phyloP scores from a whole-genome alignment of 1,140 invertebrate species.

The Stenopsyche tienmushanensis region DNA sequence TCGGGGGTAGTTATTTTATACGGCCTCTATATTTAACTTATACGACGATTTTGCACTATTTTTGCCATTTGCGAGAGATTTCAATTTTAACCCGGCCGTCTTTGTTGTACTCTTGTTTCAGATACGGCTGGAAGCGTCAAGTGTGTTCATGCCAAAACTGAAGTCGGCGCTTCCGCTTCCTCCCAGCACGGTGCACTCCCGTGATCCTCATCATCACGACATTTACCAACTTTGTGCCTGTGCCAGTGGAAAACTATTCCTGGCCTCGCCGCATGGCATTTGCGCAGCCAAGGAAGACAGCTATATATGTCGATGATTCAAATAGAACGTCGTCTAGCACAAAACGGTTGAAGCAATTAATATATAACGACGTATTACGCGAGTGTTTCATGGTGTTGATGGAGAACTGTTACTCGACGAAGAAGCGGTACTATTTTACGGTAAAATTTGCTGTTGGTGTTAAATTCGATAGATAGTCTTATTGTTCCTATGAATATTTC shows the following conservation, averaged over 20 bases:
- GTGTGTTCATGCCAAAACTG: constrained; percentile 71
- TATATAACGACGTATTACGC: too few relatives aligned
- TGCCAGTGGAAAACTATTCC: constrained; percentile 84
- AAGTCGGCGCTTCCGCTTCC: constrained; percentile 62
- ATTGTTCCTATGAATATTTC: too few relatives aligned
- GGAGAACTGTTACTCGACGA: not conserved
- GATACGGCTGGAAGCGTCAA: constrained; percentile 63
- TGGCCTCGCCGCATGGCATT: constrained; percentile 77
- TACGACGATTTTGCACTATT: too few relatives aligned
- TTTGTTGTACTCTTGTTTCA: too few relatives aligned
- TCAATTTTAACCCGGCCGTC: too few relatives aligned
- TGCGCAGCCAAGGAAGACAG: constrained; percentile 64
- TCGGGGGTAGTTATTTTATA: too few relatives aligned
- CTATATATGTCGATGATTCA: constrained; percentile 55
- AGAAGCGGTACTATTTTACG: not conserved
- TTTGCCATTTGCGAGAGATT: too few relatives aligned
- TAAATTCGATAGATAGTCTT: too few relatives aligned
- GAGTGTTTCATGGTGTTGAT: not conserved
- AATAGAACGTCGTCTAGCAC: not conserved
- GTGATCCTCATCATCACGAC: constrained; percentile 60
- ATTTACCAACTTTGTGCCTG: constrained; percentile 90
- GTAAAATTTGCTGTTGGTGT: too few relatives aligned
- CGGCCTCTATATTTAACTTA: too few relatives aligned
- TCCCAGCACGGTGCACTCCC: constrained; percentile 47
- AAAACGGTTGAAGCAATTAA: too few relatives aligned